Base-by-base conservation (phyloP, 2,797 vertebrate species). In the Lophotriccus pileatus region DNA sequence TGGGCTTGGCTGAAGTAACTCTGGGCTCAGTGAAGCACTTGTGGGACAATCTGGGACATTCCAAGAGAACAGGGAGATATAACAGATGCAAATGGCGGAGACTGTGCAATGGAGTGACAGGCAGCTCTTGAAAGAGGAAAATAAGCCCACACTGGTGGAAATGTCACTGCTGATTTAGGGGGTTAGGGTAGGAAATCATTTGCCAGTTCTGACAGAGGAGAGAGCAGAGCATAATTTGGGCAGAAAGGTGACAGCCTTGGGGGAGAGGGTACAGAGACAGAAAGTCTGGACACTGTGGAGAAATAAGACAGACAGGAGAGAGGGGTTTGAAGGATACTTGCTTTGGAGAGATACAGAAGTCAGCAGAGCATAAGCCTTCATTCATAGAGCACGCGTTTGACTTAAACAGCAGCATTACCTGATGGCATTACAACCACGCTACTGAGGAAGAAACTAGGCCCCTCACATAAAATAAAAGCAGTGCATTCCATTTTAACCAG, bases 401-500 rank as follows among this genome's bases (percentile, higher is more conserved):
- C 59, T 80, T 74, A 28, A 41, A 32, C 37, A 49, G 72, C 55
- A 73, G 69, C 9, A 50, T 75, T 92, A 89, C 79, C 62, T 81
- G 62, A 43, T 41, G 28, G 23, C 21, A 20, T 69, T 72, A 30
- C 19, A 62, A 20, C 23, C 12, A 1, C 66, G 66, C 22, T 83
- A 19, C 32, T 21, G 55, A 67, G 66, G 84, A 21, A 72, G 64
- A 64, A 75, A 46, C 0, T 14, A 55, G 56, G 14, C 5, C 43
- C 10, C 7, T 58, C 23, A 34, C 37, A 37, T 58, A 66, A n/a
- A 15, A 63, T 27, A 80, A 93, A 94, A 69, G 34, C 32, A 66
- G 14, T 52, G 25, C n/a, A 25, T 94, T 92, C 46, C 36, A 20
- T 91, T 93, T 96, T 93, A 91, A 92, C 93, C 49, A 18, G 76